These are phyloP conservation scores for Uromys caudimaculatus DNA, from an alignment of 2,797 vertebrate species.

Conservation along the genomic window DNA sequence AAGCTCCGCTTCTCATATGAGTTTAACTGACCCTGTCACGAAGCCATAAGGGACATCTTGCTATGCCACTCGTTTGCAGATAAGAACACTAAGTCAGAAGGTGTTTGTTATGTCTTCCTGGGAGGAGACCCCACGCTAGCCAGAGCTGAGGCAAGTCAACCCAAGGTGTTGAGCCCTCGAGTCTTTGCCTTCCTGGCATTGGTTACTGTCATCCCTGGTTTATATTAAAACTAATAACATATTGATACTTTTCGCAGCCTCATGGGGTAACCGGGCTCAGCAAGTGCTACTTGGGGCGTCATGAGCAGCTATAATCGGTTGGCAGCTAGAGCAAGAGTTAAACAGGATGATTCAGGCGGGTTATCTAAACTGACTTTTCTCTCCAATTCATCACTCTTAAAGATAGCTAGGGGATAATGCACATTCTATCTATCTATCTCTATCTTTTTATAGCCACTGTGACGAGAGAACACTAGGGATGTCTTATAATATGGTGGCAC, in stretches of 20 bases:
- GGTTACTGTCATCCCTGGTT: not conserved
- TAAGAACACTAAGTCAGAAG: not conserved
- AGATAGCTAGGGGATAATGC: not conserved
- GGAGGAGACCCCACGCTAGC: not conserved
- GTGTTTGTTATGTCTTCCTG: not conserved
- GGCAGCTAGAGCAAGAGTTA: not conserved
- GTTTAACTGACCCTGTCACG: not conserved
- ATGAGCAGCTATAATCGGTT: not conserved
- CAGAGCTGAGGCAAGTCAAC: not conserved
- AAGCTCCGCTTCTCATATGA: conserved; percentile 1
- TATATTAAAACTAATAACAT: not conserved
- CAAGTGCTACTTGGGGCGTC: not conserved
- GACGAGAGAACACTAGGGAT: not conserved
- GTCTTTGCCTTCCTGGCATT: not conserved
- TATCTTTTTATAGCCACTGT: not conserved
- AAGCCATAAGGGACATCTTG: not conserved
- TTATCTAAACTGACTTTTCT: not conserved
- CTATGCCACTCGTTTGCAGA: not conserved
- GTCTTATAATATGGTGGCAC: not conserved
- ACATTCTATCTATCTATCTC: not conserved
- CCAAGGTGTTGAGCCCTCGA: not conserved
- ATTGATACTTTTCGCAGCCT: not conserved
- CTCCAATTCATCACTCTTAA: not conserved
- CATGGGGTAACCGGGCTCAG: not conserved
- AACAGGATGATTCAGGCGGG: not conserved